Conservation (phyloP, 2,113 vertebrate species). For the Indicator indicator region DNA sequence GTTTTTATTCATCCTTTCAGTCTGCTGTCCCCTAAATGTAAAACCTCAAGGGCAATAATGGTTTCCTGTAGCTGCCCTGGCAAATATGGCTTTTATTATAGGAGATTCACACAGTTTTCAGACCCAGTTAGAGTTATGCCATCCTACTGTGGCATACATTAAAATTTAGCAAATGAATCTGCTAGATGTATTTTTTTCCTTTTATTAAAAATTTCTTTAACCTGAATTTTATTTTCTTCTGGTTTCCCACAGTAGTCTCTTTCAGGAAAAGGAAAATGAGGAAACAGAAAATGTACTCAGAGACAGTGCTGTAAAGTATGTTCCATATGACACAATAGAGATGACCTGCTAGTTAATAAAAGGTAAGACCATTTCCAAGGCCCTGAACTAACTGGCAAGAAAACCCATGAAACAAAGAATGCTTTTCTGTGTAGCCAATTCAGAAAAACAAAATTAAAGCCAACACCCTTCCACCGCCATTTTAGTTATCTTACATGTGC, state of each 20-base stretch:
- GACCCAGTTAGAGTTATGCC: constrained; percentile 19
- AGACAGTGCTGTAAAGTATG: background rate
- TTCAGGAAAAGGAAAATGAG: background rate
- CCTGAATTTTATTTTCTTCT: background rate
- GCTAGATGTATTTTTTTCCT: background rate
- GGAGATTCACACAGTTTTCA: constrained; percentile 26
- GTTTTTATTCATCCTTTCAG: constrained; percentile 7
- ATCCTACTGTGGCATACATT: constrained; percentile 2
- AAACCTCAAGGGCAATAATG: background rate
- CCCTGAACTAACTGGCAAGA: background rate
- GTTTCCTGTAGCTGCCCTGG: background rate
- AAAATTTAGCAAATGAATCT: constrained; percentile 1
- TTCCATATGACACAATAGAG: background rate
- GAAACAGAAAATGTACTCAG: background rate
- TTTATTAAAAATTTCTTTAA: background rate
- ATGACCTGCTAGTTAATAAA: background rate
- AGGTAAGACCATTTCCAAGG: background rate
- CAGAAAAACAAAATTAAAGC: background rate
- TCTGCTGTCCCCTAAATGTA: constrained; percentile 2
- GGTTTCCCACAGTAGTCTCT: background rate
- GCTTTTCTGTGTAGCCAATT: background rate
- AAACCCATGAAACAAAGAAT: background rate
- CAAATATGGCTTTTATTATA: constrained; percentile 40
- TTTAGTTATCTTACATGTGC: background rate
- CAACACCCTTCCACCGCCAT: background rate